Base-by-base conservation (phyloP, 2,797 vertebrate species). In the Thripadectes ignobilis region DNA sequence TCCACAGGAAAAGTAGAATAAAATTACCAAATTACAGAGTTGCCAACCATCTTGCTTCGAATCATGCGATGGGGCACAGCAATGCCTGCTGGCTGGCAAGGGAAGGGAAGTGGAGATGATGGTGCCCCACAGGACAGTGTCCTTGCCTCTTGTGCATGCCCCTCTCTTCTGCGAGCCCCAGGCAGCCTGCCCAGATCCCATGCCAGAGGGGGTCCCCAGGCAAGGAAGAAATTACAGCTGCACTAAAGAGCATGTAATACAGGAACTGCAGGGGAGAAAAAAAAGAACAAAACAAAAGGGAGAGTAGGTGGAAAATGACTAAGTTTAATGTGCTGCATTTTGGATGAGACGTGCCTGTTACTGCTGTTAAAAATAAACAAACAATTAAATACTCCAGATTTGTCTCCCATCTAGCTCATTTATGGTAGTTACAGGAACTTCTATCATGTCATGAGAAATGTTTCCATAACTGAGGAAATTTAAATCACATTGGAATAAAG, bases 401-500 rank as follows among this genome's bases (percentile, higher is more conserved):
- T 69, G 34, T 59, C 74, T 94, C 63, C 27, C 24, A 36, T 84
- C 49, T 89, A 89, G 72, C 9, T 14, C 84, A 87, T 89, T 95
- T 91, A 86, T 18, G 32, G 74, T 84, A 85, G 76, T 76, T 91
- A 90, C 61, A 94, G 67, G 66, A 93, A 84, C 41, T 89, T 72
- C 72, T 69, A 78, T 68, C 49, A 8, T 58, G 80, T 34, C 57
- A 73, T 43, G 41, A 71, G 85, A 88, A 88, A 95, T 87, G 69
- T 88, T 93, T 90, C 85, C 85, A 76, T 73, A 93, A 90, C 71
- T 63, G 38, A 84, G 65, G 67, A 84, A 90, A 94, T 92, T 86
- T 57, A 93, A 75, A 88, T 93, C 74, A 63, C 52, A 82, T 86
- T 94, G 90, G 67, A 96, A 88, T 92, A 82, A 93, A 84, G 55